A percentile compares a stretch with the other conserved stretches of the same genome.
These are phyloP conservation scores for Karalla daura DNA, from an alignment of 2,797 vertebrate genomes.

Conservation along the genomic window DNA sequence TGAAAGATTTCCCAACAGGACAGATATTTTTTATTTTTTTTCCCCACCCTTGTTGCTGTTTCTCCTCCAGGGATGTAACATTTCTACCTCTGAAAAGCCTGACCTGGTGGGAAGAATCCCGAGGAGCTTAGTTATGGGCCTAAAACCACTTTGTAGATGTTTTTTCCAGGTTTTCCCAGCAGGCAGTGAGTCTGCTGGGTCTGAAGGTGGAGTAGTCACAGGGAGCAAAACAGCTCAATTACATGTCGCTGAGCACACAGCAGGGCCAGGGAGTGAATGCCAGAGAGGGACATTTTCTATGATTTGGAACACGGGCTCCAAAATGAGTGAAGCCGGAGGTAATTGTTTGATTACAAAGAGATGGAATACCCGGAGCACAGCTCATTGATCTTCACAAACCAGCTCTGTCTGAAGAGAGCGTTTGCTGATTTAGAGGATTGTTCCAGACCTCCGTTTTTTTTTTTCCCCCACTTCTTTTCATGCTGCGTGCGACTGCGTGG, in stretches of 20 bases:
- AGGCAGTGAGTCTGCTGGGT: not conserved
- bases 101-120: not conserved
- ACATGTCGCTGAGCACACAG: not conserved
- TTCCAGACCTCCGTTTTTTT: not conserved
- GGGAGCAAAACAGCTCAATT: not conserved
- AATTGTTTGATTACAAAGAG: not conserved
- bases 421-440: too few relatives aligned
- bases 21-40: too few relatives aligned
- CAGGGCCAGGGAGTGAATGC: not conserved
- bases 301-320: not conserved
- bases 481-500: not conserved
- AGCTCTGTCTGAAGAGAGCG: not conserved
- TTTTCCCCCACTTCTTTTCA: not conserved
- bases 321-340: not conserved
- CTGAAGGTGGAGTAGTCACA: not conserved
- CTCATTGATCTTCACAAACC: not conserved
- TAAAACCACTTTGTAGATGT: conserved; percentile 9
- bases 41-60: not conserved
- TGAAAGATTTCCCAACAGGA: too few relatives aligned
- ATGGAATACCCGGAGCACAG: not conserved
- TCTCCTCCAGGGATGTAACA: not conserved
- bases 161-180: not conserved
- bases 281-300: not conserved
- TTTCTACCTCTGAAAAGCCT: not conserved
- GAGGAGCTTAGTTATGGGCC: not conserved